Conservation (phyloP, 2,113 vertebrate species). For the Dasyprocta punctata region DNA sequence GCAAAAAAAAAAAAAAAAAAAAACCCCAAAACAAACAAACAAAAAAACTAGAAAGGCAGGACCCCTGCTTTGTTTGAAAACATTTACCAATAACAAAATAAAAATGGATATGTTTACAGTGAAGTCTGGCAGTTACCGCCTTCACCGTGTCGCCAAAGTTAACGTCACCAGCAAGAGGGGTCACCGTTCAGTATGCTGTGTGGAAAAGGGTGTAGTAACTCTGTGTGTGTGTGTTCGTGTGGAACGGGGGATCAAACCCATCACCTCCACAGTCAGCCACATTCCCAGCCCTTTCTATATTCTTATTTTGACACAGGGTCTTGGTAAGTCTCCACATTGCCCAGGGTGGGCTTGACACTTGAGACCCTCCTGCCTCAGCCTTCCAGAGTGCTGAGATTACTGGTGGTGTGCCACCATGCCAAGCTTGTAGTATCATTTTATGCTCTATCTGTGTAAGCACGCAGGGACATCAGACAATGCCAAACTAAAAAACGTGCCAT, state of each 20-base stretch:
- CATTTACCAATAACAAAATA: background rate
- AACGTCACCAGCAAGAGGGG: background rate
- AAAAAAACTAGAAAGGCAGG: background rate
- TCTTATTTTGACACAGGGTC: background rate
- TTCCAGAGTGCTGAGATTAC: background rate
- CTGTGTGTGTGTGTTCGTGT: background rate
- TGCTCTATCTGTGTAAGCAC: background rate
- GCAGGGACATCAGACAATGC: background rate
- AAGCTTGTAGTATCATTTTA: background rate
- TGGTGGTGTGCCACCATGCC: background rate
- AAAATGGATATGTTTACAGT: background rate
- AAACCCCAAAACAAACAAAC: no score
- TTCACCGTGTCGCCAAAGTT: background rate
- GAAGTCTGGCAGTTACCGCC: background rate
- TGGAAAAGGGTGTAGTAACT: background rate
- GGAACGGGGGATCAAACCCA: background rate
- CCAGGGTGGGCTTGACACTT: background rate
- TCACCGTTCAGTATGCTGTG: no score
- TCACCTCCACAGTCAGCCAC: background rate
- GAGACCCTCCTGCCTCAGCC: background rate
- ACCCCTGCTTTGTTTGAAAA: background rate
- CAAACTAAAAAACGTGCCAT: background rate
- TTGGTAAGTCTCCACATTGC: background rate
- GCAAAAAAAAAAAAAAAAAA: no score
- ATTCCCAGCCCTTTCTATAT: background rate